Base-by-base conservation (phyloP, 2,113 vertebrate genomes). In the Speoplatyrhinus poulsoni region DNA sequence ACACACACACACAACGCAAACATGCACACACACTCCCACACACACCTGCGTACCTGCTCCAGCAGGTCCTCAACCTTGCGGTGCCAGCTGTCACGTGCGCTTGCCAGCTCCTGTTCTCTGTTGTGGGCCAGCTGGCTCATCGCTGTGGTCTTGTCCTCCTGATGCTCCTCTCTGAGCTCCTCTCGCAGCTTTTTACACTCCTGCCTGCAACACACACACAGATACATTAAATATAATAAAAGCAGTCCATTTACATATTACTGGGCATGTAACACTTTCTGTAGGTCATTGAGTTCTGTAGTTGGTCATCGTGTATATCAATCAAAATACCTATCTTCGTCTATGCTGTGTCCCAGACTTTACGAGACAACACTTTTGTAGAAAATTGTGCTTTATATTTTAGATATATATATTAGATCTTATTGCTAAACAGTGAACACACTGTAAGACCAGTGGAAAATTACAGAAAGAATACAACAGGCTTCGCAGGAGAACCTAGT, bases 41-140 rank as follows among this genome's bases (percentile, higher is more conserved):
- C 19, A 36, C 32, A 2, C 0, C 0, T 1, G 36, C 19, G 54
- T 76, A 99, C 98, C 96, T 99, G 98, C 80, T 96, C 96, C 83
- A 98, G 92, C 64, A 99, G 95, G 89, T 99, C 98, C 89, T 99
- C 97, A n/a, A 99, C 95, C 80, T 98, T 98, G 85, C 96, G 95
- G 90, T 99, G 97, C 96, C 98, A 99, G 72, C 94, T 94, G 82
- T 98, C 97, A 46, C 95, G 90, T 78, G 96, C 96, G 15, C 86
- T 92, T 80, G 89, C 90, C 91, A 96, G 93, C 65, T 99, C 97
- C 68, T 95, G 92, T 75, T 99, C 96, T 80, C 98, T 99, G 80
- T 89, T 92, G 15, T 96, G 96, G 9, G 95, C 81, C 80, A 99
- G 90, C 81, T 98, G 96, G 82, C 90, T 84, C 89, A 99, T 89